Conservation (phyloP, 2,888 invertebrate species). For the Slavum lentiscoides region DNA sequence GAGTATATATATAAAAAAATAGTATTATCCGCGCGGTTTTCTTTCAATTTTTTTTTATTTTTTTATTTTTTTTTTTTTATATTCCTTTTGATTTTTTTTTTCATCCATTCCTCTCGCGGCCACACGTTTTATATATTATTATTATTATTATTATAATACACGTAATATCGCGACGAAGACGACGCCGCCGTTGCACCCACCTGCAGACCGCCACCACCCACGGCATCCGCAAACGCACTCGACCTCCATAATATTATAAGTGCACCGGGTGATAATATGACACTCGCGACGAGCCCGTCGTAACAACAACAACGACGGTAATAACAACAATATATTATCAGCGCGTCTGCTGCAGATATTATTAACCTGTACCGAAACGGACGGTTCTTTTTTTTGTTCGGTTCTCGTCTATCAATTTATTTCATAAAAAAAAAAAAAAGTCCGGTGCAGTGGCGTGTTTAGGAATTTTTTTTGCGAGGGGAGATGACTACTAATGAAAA, state of each 20-base stretch:
- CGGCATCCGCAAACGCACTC: slow-evolving; percentile 42
- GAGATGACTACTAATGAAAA: no score
- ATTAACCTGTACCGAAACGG: no score
- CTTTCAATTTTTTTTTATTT: background rate
- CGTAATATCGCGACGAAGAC: slow-evolving; percentile 1
- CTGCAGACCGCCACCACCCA: slow-evolving; percentile 27
- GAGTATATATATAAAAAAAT: no score
- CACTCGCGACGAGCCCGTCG: background rate
- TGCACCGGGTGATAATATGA: slow-evolving; percentile 36
- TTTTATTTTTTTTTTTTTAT: background rate
- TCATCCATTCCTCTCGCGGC: background rate
- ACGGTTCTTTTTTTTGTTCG: no score
- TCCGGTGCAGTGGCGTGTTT: no score
- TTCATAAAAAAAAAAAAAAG: no score
- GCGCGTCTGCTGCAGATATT: no score
- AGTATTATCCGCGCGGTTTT: slow-evolving; percentile 9
- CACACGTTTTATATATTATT: background rate
- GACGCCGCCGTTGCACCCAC: slow-evolving; percentile 35
- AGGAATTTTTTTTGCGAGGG: no score
- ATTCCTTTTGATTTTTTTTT: background rate
- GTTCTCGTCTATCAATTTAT: no score
- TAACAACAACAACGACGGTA: background rate
- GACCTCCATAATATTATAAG: slow-evolving; percentile 21
- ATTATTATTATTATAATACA: background rate
- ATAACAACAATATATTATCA: no score